These are phyloP conservation scores for Stenurella melanura DNA, from an alignment of 2,888 invertebrate species.

Conservation along the genomic window DNA sequence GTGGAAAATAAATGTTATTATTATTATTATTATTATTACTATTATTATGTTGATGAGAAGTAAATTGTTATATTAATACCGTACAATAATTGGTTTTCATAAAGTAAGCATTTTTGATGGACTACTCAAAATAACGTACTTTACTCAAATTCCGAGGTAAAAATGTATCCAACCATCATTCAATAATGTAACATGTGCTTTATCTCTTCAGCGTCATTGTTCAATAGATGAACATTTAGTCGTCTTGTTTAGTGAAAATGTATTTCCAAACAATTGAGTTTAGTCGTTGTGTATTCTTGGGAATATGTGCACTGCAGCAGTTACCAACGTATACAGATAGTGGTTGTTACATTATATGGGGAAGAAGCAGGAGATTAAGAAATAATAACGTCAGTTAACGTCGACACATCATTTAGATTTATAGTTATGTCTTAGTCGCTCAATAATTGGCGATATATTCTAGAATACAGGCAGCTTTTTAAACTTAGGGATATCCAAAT, in stretches of 20 bases:
- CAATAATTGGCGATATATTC: no score
- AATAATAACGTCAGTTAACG: not conserved
- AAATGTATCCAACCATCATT: conserved; percentile 1
- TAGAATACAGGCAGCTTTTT: no score
- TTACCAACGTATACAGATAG: conserved; percentile 7
- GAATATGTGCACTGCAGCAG: conserved; percentile 21
- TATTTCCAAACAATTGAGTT: conserved; percentile 40
- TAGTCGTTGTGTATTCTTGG: conserved; percentile 12
- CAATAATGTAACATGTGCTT: conserved; percentile 17
- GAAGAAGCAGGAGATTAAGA: conserved; percentile 16
- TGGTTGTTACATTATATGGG: conserved; percentile 11
- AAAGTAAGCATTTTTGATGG: no score
- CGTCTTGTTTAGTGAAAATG: conserved; percentile 25
- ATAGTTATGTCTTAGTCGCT: not conserved
- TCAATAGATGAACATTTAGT: conserved; percentile 32
- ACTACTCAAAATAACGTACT: not conserved
- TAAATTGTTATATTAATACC: no score
- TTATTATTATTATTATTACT: no score
- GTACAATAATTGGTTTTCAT: no score
- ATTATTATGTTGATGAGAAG: no score
- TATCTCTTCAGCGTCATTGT: conserved; percentile 44
- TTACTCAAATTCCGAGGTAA: not conserved
- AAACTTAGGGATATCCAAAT: no score
- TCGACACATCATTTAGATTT: not conserved
- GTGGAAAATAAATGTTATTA: no score